Evolutionary conservation across 1,140 invertebrate species (phyloP), one percentile per base, ranked within the genome.

Genomic region (Drosophila paulistorum): DNA sequence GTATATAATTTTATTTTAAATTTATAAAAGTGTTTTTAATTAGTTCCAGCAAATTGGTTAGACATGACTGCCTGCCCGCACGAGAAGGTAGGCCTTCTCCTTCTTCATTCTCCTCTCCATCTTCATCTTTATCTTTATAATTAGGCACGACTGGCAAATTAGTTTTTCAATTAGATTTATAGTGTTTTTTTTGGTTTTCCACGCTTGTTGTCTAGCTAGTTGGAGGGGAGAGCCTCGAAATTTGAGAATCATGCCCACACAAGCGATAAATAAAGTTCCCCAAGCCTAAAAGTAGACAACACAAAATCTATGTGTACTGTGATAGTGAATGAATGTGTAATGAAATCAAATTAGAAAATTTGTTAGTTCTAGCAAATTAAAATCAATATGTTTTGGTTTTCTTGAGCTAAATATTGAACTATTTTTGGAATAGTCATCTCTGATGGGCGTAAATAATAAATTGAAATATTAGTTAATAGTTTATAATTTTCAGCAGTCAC

Each of bases 131-230:
- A 23, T 10, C 17, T 17, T 48, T 48, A 51, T 51, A 51, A 68
- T 68, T 68, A 66, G 77, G 33, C 20, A 23, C 14, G 55, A 20
- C 42, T 67, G 78, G 64, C 48, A 74, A 79, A 87, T 89, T 80
- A 87, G 77, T 77, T 80, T 89, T 83, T 68, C 73, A 71, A 89
- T 84, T 89, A 89, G 78, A 89, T 84, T 80, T 89, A 89, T 80
- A 79, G 83, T 89, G 3, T 30, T 30, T 30, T 30, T 79, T 41
- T 57, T 62, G 80, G 74, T 72, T 58, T 79, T 54, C 63, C 58
- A 3, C 41, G 20, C 64, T 2, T 23, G 23, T 51, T 51, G 20
- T 51, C 17, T 51, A 3, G 45, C 7, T 23, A 4, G 30, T 30
- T 30, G 30, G 5, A 7, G 30, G 30, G 7, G 17, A 37, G 9